These are phyloP conservation scores for Ellobius talpinus DNA, from an alignment of 2,113 vertebrate species.

Conservation along the genomic window DNA sequence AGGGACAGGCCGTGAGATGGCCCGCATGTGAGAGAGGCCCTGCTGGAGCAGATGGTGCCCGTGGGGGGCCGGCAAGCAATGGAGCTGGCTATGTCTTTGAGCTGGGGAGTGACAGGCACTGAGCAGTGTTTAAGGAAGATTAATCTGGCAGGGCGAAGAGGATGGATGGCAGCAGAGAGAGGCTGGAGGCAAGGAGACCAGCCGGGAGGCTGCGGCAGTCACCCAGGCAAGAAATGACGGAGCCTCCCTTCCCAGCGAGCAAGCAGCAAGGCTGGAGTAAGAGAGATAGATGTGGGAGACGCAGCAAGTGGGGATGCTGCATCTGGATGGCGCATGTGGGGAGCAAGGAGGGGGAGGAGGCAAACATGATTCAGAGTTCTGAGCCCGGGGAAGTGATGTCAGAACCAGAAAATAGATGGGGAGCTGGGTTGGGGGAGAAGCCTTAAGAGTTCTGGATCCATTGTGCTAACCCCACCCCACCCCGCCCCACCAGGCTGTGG, in stretches of 20 bases:
- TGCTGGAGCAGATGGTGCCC: conserved; percentile 56
- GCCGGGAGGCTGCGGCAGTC: conserved; percentile 62
- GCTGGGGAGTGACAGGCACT: conserved; percentile 70
- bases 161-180: conserved; percentile 70
- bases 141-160: conserved; percentile 72
- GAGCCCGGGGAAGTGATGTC: conserved; percentile 66
- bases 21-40: neutral
- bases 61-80: conserved; percentile 10
- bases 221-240: conserved; percentile 75
- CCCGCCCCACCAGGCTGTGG: neutral
- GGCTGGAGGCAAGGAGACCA: conserved; percentile 80
- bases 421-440: neutral
- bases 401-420: conserved; percentile 52
- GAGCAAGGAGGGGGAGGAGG: neutral
- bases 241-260: neutral
- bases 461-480: neutral
- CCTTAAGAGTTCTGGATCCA: neutral
- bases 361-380: conserved; percentile 70
- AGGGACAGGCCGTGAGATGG: neutral
- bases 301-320: neutral
- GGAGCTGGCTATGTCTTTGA: conserved; percentile 42
- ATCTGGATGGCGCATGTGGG: conserved; percentile 46
- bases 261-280: neutral
- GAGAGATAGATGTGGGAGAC: conserved; percentile 63
- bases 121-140: conserved; percentile 79